Conservation (phyloP, 2,888 invertebrate species). For the Bombylius discolor region DNA sequence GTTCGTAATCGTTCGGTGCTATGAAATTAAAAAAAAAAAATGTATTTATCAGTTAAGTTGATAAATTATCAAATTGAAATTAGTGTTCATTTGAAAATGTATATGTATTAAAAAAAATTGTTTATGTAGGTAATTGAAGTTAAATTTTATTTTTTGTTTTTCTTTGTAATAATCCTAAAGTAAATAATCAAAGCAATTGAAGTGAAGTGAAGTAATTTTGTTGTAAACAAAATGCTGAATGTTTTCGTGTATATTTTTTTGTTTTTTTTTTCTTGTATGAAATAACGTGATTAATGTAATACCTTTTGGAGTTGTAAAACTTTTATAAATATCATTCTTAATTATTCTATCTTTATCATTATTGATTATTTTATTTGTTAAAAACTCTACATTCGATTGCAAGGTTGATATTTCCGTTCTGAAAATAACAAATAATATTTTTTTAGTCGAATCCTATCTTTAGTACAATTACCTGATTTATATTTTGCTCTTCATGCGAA, state of each 20-base stretch:
- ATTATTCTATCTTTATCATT: slow-evolving; percentile 24
- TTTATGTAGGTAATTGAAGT: too few species aligned
- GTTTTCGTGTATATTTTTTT: not conserved
- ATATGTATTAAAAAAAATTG: too few species aligned
- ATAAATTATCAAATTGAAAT: too few species aligned
- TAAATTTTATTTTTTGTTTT: too few species aligned
- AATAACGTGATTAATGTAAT: not conserved
- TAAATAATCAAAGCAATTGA: too few species aligned
- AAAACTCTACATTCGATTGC: slow-evolving; percentile 37
- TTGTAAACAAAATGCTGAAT: not conserved
- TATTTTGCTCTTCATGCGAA: slow-evolving; percentile 22
- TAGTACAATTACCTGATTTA: slow-evolving; percentile 12
- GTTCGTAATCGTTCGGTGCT: slow-evolving; percentile 36
- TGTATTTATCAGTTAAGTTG: too few species aligned
- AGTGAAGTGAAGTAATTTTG: too few species aligned
- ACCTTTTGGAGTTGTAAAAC: slow-evolving; percentile 10
- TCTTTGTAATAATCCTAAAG: too few species aligned
- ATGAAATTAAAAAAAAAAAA: too few species aligned
- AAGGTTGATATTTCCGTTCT: slow-evolving; percentile 37
- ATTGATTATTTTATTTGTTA: slow-evolving; percentile 34
- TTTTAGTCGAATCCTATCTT: slow-evolving; percentile 21
- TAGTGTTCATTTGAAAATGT: too few species aligned
- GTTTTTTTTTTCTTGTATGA: not conserved
- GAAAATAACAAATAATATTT: slow-evolving; percentile 10
- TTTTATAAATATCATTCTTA: slow-evolving; percentile 10